Evolutionary conservation across 2,888 invertebrate species (phyloP).

Genomic region (Harpagoxenus sublaevis): DNA sequence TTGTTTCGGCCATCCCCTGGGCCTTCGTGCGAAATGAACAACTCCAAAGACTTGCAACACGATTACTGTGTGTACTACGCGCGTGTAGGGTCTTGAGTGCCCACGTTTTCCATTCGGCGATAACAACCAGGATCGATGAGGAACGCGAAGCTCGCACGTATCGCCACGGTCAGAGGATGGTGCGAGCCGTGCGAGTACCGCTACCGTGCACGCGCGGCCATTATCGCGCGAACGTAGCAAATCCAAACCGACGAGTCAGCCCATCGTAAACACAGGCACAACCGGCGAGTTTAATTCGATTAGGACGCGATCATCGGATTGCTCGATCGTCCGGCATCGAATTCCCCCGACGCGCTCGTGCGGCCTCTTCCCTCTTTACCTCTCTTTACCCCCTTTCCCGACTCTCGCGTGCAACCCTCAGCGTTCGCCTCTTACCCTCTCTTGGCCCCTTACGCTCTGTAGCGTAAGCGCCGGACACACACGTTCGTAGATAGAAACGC

Average conservation of each 20-base stretch:
- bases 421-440: conserved; percentile 39
- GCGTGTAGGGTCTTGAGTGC: background rate
- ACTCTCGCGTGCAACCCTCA: conserved; percentile 36
- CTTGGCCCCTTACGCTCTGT: background rate
- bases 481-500: conserved; percentile 23
- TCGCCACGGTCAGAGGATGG: conserved; percentile 43
- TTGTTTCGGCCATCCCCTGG: background rate
- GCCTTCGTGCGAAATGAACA: conserved; percentile 2
- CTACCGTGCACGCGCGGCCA: conserved; percentile 56
- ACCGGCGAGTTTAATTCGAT: conserved; percentile 75
- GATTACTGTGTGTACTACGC: background rate
- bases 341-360: conserved; percentile 63
- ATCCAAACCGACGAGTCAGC: conserved; percentile 75
- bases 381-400: conserved; percentile 27
- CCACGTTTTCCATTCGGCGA: conserved; percentile 47
- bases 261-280: conserved; percentile 73
- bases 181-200: conserved; percentile 24
- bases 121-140: conserved; percentile 64
- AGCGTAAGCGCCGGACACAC: conserved; percentile 5
- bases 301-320: conserved; percentile 75
- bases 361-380: conserved; percentile 29
- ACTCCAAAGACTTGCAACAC: background rate
- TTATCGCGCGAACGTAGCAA: conserved; percentile 73
- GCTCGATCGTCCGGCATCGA: conserved; percentile 72
- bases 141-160: conserved; percentile 51